Evolutionary conservation across 2,888 invertebrate genomes (phyloP), one percentile per base, ranked within the genome.

Genomic region (Cheilosia scutellata): DNA sequence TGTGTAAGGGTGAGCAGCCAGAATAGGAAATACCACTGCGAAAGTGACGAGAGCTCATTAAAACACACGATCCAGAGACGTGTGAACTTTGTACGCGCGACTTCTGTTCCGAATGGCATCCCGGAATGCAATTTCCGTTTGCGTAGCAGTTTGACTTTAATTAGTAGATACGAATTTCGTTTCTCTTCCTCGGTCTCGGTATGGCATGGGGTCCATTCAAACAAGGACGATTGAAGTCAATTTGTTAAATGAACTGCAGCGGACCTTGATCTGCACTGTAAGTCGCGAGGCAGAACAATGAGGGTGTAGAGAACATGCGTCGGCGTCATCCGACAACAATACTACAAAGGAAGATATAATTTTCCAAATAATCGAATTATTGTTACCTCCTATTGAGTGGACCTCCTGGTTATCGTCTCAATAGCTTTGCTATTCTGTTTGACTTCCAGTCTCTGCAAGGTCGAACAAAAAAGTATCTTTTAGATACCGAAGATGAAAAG

Each of bases 231-330:
- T 33, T 33, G 16, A 40, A 55, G 57, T 63, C 57, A 65, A 65
- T 82, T 82, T 70, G 57, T 49, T 70, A 70, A 82, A 70, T 82
- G 82, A 82, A 44, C 42, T 63, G 63, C 25, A 58, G 51, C 9
- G 16, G 2, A 20, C 16, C 16, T 47, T 16, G 20, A 5, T 47
- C 7, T 3, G 16, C 47, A 6, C 6, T 16, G 44, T 40, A 40
- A 44, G 6, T 5, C n/a, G n/a, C 16, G 4, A 13, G 13, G n/a
- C 13, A 7, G 4, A 20, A 47, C 9, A 47, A 47, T 2, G 20
- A 20, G 20, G 20, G 20, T 20, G 20, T 20, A 20, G 20, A 20
- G 3, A 16, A 6, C n/a, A n/a, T 7, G 7, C 20, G 16, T 20
- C 7, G 16, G 40, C 16, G 47, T 37, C 11, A 11, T 37, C 37